These are phyloP conservation scores for Elephas maximus DNA, from an alignment of 2,113 vertebrate species.

Conservation along the genomic window DNA sequence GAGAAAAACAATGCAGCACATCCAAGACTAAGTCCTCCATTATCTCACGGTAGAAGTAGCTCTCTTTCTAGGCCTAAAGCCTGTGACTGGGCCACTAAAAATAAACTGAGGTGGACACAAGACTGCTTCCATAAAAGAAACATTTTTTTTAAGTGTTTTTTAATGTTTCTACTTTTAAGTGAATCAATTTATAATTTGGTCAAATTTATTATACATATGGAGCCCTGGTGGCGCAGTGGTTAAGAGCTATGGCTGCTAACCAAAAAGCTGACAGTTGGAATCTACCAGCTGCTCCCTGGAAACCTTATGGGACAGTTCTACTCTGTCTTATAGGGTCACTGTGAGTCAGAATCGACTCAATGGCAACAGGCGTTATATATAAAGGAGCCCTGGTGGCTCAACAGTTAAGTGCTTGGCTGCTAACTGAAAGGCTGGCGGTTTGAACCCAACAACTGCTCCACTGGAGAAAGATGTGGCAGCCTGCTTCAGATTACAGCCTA, in stretches of 20 bases:
- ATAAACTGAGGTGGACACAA: conserved; percentile 54
- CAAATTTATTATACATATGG: conserved; percentile 1
- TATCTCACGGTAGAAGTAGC: neutral
- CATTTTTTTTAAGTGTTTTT: neutral
- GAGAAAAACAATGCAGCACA: conserved; percentile 59
- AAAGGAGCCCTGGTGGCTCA: neutral
- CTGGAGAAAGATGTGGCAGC: neutral
- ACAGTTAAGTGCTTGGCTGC: neutral
- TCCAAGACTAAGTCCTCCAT: conserved; percentile 32
- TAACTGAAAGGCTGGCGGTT: too few relatives aligned
- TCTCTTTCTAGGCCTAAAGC: neutral
- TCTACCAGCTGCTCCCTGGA: too few relatives aligned
- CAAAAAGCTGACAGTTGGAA: too few relatives aligned
- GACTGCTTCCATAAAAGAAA: conserved; percentile 8
- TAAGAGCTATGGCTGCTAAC: too few relatives aligned
- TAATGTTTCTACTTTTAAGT: conserved; percentile 57
- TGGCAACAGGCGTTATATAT: neutral
- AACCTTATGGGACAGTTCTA: too few relatives aligned
- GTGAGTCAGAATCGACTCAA: too few relatives aligned
- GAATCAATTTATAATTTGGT: conserved; percentile 53
- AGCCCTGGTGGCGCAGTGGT: too few relatives aligned
- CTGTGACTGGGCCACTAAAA: conserved; percentile 34
- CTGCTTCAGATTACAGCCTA: neutral
- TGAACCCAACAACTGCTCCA: neutral
- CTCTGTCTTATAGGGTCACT: too few relatives aligned